Base-by-base conservation (phyloP, 2,797 vertebrate species). In the Alosa sapidissima region DNA sequence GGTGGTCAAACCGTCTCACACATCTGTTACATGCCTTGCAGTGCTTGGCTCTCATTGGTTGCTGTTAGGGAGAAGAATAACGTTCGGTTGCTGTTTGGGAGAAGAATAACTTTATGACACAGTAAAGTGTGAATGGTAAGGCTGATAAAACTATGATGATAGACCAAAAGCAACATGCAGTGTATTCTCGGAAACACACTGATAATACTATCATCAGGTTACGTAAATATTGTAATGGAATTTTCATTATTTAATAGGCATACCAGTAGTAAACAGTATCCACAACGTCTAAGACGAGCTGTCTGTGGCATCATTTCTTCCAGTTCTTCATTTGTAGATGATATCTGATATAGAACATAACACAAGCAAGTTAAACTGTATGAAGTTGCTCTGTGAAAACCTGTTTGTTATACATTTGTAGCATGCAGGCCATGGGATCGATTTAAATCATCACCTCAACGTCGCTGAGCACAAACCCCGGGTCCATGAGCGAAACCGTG, bases 401-500 rank as follows among this genome's bases (percentile, higher is more conserved):
- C 51, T 1, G 10, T 6, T 10, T 82, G 10, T 55, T 68, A n/a
- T 83, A 11, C 3, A 28, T 72, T 72, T 60, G 45, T 60, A 19
- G 16, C 3, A n/a, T 28, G 49, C 58, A 33, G 13, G 19, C 10
- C 11, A 68, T 49, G 14, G 16, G 24, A 11, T 54, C 1, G 16
- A 2, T 62, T 88, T 0, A 47, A 78, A 97, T 96, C 95, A 95
- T 91, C 0, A 54, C 65, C 11, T 81, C 85, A 0, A 83, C 10
- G 72, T 96, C 96, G 0, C 92, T 65, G n/a, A 94, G 93, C 19
- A 99, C 96, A 3, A 97, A 99, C 2, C 98, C 98, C 0, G 98
- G 98, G 81, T 99, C 97, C 98, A 99, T 99, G 24, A 99, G 92
- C 0, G 98, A 98, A 83, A 98, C 97, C 0, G 89, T 93, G 41